A percentile compares a stretch with the other conserved stretches of the same genome.
These are phyloP conservation scores for Phorcus lineatus DNA, from an alignment of 2,888 invertebrate genomes.

Conservation along the genomic window DNA sequence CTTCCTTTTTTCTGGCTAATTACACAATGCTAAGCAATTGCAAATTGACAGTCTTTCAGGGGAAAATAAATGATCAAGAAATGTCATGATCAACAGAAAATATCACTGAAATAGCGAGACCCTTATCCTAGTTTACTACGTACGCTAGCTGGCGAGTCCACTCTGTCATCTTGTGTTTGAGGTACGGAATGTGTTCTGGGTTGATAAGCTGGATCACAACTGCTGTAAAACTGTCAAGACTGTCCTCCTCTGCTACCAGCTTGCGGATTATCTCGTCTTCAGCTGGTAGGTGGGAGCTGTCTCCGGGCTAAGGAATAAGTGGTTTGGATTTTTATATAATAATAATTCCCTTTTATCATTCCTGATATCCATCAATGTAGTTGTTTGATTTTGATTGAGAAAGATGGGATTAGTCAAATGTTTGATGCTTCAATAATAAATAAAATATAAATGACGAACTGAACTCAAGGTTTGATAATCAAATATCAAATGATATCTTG, in stretches of 20 bases:
- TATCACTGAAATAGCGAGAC: no score
- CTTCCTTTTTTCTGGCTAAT: no score
- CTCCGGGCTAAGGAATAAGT: conserved; percentile 65
- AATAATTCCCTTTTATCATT: neutral
- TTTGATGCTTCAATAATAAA: no score
- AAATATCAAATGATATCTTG: no score
- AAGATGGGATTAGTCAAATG: no score
- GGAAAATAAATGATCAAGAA: no score
- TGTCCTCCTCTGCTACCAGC: conserved; percentile 67
- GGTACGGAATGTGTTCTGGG: conserved; percentile 69
- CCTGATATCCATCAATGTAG: neutral
- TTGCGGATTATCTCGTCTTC: conserved; percentile 68
- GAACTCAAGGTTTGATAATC: no score
- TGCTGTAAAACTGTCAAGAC: conserved; percentile 70
- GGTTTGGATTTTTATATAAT: neutral
- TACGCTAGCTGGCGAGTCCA: conserved; percentile 74
- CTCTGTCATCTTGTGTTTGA: conserved; percentile 64
- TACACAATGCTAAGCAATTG: no score
- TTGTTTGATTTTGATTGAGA: no score
- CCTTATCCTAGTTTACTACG: conserved; percentile 38
- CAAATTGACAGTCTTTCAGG: no score
- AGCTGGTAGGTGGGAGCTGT: conserved; percentile 62
- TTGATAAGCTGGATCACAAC: conserved; percentile 72
- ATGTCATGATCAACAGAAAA: no score
- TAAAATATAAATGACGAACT: no score